Conservation (phyloP, 2,888 invertebrate species). For the Acrobasis consociella region DNA sequence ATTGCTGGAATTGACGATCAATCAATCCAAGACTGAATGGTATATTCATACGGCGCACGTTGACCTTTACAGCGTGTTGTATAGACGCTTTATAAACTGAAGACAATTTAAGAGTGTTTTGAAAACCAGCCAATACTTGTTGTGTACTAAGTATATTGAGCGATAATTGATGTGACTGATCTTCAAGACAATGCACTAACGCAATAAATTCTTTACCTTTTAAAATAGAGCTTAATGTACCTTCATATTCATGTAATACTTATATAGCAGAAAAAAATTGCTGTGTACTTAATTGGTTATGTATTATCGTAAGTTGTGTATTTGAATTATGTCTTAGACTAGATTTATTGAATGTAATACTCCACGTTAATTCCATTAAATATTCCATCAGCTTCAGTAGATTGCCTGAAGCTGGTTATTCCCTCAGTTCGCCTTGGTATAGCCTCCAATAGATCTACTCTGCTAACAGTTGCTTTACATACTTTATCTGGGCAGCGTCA, state of each 20-base stretch:
- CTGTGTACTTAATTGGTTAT: no score
- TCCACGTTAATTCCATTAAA: conserved; percentile 30
- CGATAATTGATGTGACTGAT: no score
- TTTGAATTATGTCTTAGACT: neutral
- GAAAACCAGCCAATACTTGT: neutral
- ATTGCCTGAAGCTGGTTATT: conserved; percentile 35
- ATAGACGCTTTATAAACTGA: neutral
- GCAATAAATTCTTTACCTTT: no score
- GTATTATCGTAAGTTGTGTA: no score
- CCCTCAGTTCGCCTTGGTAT: conserved; percentile 32
- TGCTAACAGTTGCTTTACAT: neutral
- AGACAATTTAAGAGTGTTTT: neutral
- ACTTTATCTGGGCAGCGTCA: neutral
- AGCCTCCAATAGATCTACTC: conserved; percentile 25
- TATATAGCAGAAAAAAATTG: no score
- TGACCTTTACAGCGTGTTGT: conserved; percentile 6
- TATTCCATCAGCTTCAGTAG: conserved; percentile 30
- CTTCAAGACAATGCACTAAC: no score
- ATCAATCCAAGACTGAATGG: conserved; percentile 19
- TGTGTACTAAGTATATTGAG: no score
- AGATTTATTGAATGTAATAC: neutral
- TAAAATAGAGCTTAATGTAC: no score
- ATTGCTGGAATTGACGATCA: conserved; percentile 22
- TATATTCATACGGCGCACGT: conserved; percentile 7
- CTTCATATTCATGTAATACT: no score